Evolutionary conservation across 1,140 invertebrate genomes (phyloP).

Genomic region (Aporrectodea caliginosa): DNA sequence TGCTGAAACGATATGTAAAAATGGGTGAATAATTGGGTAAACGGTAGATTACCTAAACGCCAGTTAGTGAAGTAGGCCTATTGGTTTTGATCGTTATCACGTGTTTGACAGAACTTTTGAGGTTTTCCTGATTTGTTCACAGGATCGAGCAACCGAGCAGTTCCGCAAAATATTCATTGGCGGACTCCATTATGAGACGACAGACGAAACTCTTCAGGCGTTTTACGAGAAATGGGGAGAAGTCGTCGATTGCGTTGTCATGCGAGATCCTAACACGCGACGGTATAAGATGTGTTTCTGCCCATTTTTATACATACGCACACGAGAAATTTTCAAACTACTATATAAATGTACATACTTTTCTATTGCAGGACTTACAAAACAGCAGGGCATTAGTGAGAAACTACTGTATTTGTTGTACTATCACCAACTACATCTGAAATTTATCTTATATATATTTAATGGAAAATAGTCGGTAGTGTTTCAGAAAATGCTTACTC

Average conservation of each 20-base stretch:
- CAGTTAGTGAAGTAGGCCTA: not conserved
- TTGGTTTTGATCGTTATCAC: not conserved
- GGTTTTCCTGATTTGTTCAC: not conserved
- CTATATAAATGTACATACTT: too few relatives aligned
- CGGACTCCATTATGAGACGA: slow-evolving; percentile 89
- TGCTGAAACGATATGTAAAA: not conserved
- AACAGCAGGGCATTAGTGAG: too few relatives aligned
- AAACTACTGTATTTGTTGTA: too few relatives aligned
- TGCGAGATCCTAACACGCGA: slow-evolving; percentile 92
- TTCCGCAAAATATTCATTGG: slow-evolving; percentile 95
- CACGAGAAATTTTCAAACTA: too few relatives aligned
- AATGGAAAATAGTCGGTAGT: not conserved
- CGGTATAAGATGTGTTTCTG: slow-evolving; percentile 42
- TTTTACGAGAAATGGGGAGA: slow-evolving; percentile 97
- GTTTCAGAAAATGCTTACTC: too few relatives aligned
- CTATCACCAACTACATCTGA: too few relatives aligned
- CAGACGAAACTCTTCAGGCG: slow-evolving; percentile 85
- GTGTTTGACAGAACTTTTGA: not conserved
- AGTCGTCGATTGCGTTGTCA: slow-evolving; percentile 94
- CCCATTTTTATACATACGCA: not conserved
- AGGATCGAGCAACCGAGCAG: slow-evolving; percentile 64
- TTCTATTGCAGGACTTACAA: too few relatives aligned
- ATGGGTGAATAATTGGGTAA: not conserved
- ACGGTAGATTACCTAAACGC: not conserved
- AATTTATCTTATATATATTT: not conserved